Conservation (phyloP, 1,140 invertebrate species). For the Phortica variegata region DNA sequence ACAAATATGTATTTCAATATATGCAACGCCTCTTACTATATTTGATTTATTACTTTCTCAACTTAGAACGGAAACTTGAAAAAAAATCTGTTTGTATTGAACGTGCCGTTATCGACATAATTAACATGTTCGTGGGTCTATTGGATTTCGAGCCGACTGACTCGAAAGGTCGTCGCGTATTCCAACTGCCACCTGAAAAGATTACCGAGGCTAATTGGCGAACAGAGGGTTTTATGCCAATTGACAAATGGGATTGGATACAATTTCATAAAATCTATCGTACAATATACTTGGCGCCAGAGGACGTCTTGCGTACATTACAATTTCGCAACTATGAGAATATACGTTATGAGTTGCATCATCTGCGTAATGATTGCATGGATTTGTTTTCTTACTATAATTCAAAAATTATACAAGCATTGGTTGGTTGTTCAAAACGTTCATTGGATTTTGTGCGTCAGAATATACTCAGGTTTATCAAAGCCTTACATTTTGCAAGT, state of each 20-base stretch:
- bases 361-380: slow-evolving; percentile 70
- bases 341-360: slow-evolving; percentile 60
- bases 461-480: slow-evolving; percentile 57
- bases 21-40: too few relatives aligned
- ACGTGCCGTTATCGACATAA: slow-evolving; percentile 67
- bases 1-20: neutral
- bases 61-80: slow-evolving; percentile 59
- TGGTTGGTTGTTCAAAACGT: slow-evolving; percentile 68
- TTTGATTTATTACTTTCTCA: too few relatives aligned
- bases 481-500: too few relatives aligned
- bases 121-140: slow-evolving; percentile 68
- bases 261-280: slow-evolving; percentile 46
- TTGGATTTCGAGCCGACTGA: slow-evolving; percentile 62
- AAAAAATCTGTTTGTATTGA: slow-evolving; percentile 66
- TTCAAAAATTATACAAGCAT: slow-evolving; percentile 67
- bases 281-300: slow-evolving; percentile 36
- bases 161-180: slow-evolving; percentile 32
- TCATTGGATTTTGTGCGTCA: slow-evolving; percentile 69
- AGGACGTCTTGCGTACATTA: slow-evolving; percentile 25
- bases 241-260: slow-evolving; percentile 50
- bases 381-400: slow-evolving; percentile 75
- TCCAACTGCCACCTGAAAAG: slow-evolving; percentile 37
- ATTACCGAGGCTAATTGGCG: slow-evolving; percentile 37
- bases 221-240: slow-evolving; percentile 32
- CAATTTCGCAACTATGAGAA: slow-evolving; percentile 40